Base-by-base conservation (phyloP, 2,888 invertebrate genomes). In the Eugnorisma glareosa region DNA sequence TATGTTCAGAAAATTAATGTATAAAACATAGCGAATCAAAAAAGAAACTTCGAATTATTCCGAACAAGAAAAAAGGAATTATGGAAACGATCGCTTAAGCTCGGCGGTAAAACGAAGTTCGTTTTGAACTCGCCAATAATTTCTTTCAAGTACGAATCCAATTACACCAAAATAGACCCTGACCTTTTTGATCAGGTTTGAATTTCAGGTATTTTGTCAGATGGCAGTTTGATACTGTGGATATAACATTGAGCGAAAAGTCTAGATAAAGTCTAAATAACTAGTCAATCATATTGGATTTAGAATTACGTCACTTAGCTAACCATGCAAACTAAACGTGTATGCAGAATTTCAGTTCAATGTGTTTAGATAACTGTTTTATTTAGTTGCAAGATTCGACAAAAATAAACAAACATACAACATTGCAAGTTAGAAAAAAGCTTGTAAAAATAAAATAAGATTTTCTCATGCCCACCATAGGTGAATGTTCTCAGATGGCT, bases 401-500 rank as follows among this genome's bases (percentile, higher is more conserved):
- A 13, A 11, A 18, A 21, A n/a, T 40, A 40, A 40, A n/a, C 24
- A n/a, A n/a, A 54, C 4, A 54, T 11, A 54, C n/a, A 54, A 11
- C 10, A 40, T 40, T 11, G 40, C 40, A 45, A 21, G 6, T 21
- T 45, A 18, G 21, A 21, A 18, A 45, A 6, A 18, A 8, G 24
- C 24, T 24, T 48, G 48, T 8, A 15, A 57, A 59, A 31, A 59
- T 31, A 1, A 31, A 59, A 24, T n/a, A 35, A 35, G 10, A 21
- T 4, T 28, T 24, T 61, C 8, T 40, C 3, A 5, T n/a, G 79
- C 35, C 76, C 69, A 10, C 79, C 84, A 35, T 57, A 72, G 72
- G 83, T 79, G 76, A 86, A 83, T 69, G 67, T 63, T 75, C 73
- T 54, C 3, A 68, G 48, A 77, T 18, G 75, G 66, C 73, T 80